These are phyloP conservation scores for Drosophila micromelanica DNA, from an alignment of 1,140 invertebrate genomes.

Conservation along the genomic window DNA sequence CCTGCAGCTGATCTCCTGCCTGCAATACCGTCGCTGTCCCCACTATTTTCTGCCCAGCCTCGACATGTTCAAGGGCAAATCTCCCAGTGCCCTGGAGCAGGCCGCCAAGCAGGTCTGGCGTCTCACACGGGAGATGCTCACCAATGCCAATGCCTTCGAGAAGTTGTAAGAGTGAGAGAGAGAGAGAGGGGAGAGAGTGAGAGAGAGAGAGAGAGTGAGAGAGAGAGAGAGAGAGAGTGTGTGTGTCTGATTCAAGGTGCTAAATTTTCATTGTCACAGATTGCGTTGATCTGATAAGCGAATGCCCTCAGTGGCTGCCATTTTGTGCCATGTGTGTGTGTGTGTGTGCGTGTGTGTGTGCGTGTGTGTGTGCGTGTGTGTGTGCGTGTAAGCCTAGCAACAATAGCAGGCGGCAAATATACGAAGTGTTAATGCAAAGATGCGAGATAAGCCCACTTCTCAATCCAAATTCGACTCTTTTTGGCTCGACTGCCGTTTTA, in stretches of 20 bases:
- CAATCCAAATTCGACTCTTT: conserved; percentile 44
- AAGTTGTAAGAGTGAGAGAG: conserved; percentile 88
- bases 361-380: conserved; percentile 31
- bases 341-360: conserved; percentile 3
- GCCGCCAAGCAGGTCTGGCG: conserved; percentile 97
- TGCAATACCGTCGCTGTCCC: conserved; percentile 96
- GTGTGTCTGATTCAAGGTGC: conserved; percentile 43
- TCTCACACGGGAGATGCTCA: conserved; percentile 94
- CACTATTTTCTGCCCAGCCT: conserved; percentile 95
- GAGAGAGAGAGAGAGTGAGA: background rate
- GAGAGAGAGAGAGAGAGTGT: conserved; percentile 2
- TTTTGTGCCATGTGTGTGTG: conserved; percentile 56
- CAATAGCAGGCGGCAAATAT: conserved; percentile 33
- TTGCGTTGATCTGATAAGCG: conserved; percentile 49
- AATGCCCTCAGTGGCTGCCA: conserved; percentile 37
- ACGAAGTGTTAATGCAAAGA: conserved; percentile 77
- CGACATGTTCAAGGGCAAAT: conserved; percentile 95
- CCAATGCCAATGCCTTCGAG: conserved; percentile 95
- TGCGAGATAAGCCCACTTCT: conserved; percentile 75
- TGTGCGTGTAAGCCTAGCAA: conserved; percentile 14
- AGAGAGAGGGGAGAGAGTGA: background rate
- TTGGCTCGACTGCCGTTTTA: conserved; percentile 64
- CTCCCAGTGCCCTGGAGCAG: conserved; percentile 93
- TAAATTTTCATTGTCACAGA: conserved; percentile 60
- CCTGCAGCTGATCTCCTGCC: conserved; percentile 96